Conservation (phyloP, 1,140 invertebrate genomes). For the Pogonomyrmex californicus region DNA sequence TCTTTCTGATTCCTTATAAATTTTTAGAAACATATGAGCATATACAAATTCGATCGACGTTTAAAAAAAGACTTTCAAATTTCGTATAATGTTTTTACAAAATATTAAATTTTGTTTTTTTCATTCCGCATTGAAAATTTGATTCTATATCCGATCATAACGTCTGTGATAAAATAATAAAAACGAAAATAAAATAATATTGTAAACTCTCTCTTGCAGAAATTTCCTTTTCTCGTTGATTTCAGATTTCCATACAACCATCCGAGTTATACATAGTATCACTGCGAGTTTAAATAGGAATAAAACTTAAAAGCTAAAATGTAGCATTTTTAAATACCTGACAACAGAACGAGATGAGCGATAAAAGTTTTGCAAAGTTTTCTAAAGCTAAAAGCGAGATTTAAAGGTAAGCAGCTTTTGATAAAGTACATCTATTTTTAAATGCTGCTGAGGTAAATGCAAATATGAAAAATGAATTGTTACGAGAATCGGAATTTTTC, state of each 20-base stretch:
- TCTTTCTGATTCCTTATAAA: not conserved
- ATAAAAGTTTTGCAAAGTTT: conserved; percentile 3
- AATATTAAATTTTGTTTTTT: not conserved
- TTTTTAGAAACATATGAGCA: not conserved
- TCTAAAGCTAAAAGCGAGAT: not conserved
- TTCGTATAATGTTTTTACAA: not conserved
- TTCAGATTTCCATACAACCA: not conserved
- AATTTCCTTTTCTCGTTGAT: not conserved
- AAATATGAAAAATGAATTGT: conserved; percentile 17
- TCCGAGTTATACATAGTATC: no score
- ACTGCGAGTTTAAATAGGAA: not conserved
- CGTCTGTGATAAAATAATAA: not conserved
- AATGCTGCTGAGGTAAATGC: not conserved
- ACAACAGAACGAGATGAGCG: not conserved
- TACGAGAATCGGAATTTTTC: conserved; percentile 62
- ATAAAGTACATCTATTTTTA: conserved; percentile 25
- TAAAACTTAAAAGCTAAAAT: not conserved
- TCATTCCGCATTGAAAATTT: not conserved
- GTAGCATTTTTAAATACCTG: not conserved
- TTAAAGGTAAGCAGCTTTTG: not conserved
- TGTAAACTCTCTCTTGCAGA: no score
- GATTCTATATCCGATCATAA: not conserved
- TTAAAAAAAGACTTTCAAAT: not conserved
- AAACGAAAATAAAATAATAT: not conserved
- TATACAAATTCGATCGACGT: not conserved